These are phyloP conservation scores for Wiebesia pumilae DNA, from an alignment of 1,140 invertebrate genomes.

Conservation along the genomic window DNA sequence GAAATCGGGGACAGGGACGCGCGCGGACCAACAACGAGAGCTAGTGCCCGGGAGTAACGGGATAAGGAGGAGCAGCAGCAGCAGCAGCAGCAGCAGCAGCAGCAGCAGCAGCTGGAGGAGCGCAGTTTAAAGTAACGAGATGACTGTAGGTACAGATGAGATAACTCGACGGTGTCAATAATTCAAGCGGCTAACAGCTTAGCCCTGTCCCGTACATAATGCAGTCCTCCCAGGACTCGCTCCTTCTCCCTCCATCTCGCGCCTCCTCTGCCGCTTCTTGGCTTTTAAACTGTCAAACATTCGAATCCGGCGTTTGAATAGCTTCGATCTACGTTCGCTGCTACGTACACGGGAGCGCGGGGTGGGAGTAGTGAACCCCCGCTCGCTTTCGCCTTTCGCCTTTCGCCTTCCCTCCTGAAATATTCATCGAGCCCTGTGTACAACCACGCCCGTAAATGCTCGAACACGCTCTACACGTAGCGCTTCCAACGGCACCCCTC, in stretches of 20 bases:
- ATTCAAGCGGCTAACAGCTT: constrained; percentile 75
- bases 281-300: constrained; percentile 76
- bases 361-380: constrained; percentile 46
- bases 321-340: constrained; percentile 60
- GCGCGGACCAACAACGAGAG: too few species aligned
- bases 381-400: constrained; percentile 45
- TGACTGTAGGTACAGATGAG: constrained; percentile 72
- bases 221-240: constrained; percentile 64
- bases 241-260: too few species aligned
- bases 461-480: constrained; percentile 66
- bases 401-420: constrained; percentile 63
- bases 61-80: constrained; percentile 60
- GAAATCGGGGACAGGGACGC: background rate
- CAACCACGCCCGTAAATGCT: constrained; percentile 70
- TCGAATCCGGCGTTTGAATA: constrained; percentile 72
- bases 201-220: constrained; percentile 75
- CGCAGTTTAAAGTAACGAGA: constrained; percentile 72
- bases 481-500: background rate
- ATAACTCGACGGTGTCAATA: constrained; percentile 71
- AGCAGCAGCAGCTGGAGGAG: too few species aligned
- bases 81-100: too few species aligned
- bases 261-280: constrained; percentile 57
- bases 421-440: constrained; percentile 70
- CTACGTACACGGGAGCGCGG: too few species aligned
- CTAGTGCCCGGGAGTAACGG: too few species aligned